These are phyloP conservation scores for Abramis brama DNA, from an alignment of 2,113 vertebrate genomes.

Conservation along the genomic window DNA sequence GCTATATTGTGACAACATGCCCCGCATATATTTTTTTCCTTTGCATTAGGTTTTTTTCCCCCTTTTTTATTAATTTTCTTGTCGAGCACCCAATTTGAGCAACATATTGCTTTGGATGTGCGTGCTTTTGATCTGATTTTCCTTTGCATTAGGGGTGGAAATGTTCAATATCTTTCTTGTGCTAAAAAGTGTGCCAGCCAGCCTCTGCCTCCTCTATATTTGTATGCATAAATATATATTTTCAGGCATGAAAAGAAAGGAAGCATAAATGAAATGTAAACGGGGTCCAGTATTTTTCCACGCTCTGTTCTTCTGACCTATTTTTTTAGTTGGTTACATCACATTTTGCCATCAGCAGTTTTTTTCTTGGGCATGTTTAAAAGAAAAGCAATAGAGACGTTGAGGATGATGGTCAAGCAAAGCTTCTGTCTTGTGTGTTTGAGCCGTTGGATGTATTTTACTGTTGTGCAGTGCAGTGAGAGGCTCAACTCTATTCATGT, in stretches of 20 bases:
- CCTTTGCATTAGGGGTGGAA: not conserved
- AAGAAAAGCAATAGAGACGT: not conserved
- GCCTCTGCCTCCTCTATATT: not conserved
- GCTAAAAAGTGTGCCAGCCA: not conserved
- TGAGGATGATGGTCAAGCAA: not conserved
- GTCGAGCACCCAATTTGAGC: too few species aligned
- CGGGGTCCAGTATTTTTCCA: not conserved
- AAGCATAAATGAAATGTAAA: not conserved
- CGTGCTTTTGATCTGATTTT: too few species aligned
- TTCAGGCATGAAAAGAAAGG: not conserved
- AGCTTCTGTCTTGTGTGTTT: not conserved
- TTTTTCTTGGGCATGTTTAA: not conserved
- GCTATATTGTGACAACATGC: not conserved
- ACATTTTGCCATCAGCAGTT: constrained; percentile 11
- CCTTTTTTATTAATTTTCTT: too few species aligned
- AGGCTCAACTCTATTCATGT: not conserved
- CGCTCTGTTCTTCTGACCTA: not conserved
- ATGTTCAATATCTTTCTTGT: not conserved
- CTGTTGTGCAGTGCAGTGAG: not conserved
- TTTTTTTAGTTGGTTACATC: not conserved
- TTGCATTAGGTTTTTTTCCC: not conserved
- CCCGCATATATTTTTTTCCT: not conserved
- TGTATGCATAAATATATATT: not conserved
- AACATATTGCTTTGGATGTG: too few species aligned
- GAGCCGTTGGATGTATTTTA: not conserved